A percentile compares a stretch with the other conserved stretches of the same genome.
Conservation (phyloP, 2,888 invertebrate species). For the Timema podura region DNA sequence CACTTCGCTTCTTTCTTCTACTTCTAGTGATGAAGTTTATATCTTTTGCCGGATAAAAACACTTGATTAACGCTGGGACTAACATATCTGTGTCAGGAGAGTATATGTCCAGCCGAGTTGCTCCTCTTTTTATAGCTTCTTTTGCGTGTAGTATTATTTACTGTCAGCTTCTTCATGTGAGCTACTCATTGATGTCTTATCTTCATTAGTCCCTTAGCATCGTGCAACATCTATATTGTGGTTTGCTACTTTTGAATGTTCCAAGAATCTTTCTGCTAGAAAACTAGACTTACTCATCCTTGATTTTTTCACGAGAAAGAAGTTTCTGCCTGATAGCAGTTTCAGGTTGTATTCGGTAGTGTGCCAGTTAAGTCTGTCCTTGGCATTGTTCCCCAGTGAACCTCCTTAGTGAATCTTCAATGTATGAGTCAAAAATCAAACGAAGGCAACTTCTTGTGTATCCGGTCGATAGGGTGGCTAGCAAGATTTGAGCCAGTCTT, state of each 20-base stretch:
- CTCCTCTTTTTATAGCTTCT: background rate
- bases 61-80: background rate
- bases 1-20: background rate
- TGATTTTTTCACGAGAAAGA: background rate
- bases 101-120: background rate
- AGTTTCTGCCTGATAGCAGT: background rate
- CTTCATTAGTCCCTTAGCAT: slow-evolving; percentile 8
- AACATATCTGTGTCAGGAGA: background rate
- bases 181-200: background rate
- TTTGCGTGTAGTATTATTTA: background rate
- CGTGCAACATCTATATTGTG: background rate
- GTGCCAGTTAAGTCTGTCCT: too few relatives aligned
- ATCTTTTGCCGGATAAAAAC: background rate
- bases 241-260: background rate
- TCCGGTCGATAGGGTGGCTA: background rate
- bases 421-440: background rate
- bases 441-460: background rate
- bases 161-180: background rate
- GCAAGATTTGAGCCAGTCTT: background rate
- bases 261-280: background rate
- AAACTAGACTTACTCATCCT: background rate
- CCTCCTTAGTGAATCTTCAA: slow-evolving; percentile 1
- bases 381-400: too few relatives aligned
- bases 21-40: background rate
- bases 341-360: background rate